A percentile compares a stretch with the other conserved stretches of the same genome.
Conservation (phyloP, 2,888 invertebrate species). For the Pseudolycoriella hygida region DNA sequence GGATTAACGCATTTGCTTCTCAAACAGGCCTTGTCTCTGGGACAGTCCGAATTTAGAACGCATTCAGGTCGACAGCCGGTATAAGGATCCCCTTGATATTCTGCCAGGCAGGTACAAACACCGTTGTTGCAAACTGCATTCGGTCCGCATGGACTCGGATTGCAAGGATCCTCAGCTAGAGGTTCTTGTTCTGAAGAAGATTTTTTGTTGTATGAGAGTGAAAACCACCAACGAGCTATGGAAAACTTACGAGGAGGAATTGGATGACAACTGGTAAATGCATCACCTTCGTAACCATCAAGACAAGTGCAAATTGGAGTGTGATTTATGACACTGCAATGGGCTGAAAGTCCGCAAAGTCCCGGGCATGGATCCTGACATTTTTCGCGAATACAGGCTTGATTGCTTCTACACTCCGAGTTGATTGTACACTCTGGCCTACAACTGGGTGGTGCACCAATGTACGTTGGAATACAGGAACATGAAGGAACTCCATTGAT, state of each 20-base stretch:
- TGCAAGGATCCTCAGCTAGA: slow-evolving; percentile 41
- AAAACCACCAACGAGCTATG: background rate
- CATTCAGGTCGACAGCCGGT: slow-evolving; percentile 68
- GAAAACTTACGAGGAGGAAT: background rate
- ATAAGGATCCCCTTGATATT: slow-evolving; percentile 63
- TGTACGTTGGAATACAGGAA: slow-evolving; percentile 49
- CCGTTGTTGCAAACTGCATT: slow-evolving; percentile 57
- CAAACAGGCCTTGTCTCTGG: slow-evolving; percentile 55
- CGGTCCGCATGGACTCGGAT: slow-evolving; percentile 60
- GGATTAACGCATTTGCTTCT: slow-evolving; percentile 70
- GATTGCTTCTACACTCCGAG: slow-evolving; percentile 51
- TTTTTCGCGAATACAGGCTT: slow-evolving; percentile 56
- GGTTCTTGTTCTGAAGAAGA: slow-evolving; percentile 17
- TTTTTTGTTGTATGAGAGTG: background rate
- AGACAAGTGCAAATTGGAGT: slow-evolving; percentile 60
- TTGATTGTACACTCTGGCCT: slow-evolving; percentile 61
- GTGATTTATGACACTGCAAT: slow-evolving; percentile 57
- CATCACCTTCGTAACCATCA: slow-evolving; percentile 55
- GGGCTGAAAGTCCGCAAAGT: slow-evolving; percentile 52
- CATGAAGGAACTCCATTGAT: slow-evolving; percentile 48
- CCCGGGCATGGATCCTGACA: slow-evolving; percentile 63
- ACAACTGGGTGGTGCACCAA: slow-evolving; percentile 60
- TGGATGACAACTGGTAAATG: slow-evolving; percentile 43
- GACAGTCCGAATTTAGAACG: slow-evolving; percentile 60
- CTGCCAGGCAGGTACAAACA: slow-evolving; percentile 53